These are phyloP conservation scores for Gallinago stenura DNA, from an alignment of 2,797 vertebrate species.

Conservation along the genomic window DNA sequence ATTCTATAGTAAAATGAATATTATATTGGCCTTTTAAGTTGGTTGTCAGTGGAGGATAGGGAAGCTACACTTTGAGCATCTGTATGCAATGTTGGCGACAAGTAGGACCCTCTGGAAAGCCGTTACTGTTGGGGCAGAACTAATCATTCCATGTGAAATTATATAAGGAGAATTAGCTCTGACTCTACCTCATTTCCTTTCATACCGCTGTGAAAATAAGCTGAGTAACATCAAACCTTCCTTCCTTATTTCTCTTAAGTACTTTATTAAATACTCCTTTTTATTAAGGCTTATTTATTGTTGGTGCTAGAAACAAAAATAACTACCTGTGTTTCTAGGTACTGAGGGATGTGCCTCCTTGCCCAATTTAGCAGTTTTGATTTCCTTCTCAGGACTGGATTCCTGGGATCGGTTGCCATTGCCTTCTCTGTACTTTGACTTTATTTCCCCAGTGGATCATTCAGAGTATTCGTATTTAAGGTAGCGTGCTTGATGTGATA, in stretches of 20 bases:
- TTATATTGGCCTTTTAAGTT: constrained; percentile 63
- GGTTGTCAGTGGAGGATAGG: constrained; percentile 50
- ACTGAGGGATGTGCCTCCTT: background rate
- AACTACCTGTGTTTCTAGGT: background rate
- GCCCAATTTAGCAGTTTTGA: background rate
- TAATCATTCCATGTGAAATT: constrained; percentile 72
- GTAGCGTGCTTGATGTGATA: constrained; percentile 5
- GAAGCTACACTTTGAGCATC: constrained; percentile 51
- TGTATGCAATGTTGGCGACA: constrained; percentile 40
- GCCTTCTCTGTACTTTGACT: constrained; percentile 7
- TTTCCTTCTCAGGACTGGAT: background rate
- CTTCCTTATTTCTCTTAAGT: constrained; percentile 31
- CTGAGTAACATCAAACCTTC: constrained; percentile 10
- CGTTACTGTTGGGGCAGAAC: constrained; percentile 73
- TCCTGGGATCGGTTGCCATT: background rate
- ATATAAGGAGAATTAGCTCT: constrained; percentile 65
- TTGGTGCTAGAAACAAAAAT: background rate
- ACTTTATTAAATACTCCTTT: constrained; percentile 36
- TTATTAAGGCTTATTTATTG: constrained; percentile 33
- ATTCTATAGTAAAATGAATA: constrained; percentile 51
- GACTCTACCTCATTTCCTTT: constrained; percentile 70
- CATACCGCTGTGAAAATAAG: constrained; percentile 47
- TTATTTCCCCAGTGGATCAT: constrained; percentile 2
- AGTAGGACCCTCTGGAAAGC: constrained; percentile 72
- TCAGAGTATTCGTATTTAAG: constrained; percentile 10